Conservation (phyloP, 2,797 vertebrate species). For the Lophius americanus region DNA sequence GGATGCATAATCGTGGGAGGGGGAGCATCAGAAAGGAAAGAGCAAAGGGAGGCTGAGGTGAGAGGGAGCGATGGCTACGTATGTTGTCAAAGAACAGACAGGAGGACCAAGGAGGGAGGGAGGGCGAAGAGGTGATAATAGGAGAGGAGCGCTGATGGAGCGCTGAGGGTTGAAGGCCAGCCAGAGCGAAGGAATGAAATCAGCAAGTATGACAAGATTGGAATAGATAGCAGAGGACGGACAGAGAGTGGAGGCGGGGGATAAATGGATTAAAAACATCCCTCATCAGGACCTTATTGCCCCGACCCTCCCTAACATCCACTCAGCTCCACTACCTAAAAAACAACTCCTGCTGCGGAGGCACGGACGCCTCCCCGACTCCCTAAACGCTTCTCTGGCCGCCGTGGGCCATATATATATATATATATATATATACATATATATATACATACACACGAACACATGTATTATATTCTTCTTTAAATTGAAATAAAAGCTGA, state of each 20-base stretch:
- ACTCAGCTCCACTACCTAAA: constrained; percentile 8
- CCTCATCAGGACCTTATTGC: constrained; percentile 44
- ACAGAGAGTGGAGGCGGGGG: constrained; percentile 42
- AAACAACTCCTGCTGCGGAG: constrained; percentile 38
- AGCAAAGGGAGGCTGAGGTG: neutral
- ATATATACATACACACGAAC: too few species aligned
- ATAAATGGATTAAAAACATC: constrained; percentile 69
- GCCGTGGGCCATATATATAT: too few species aligned
- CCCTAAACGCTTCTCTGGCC: constrained; percentile 18
- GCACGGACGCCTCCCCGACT: constrained; percentile 37
- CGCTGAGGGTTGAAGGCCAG: constrained; percentile 31
- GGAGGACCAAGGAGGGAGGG: neutral
- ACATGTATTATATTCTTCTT: too few species aligned
- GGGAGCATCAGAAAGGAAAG: constrained; percentile 2
- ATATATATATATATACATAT: too few species aligned
- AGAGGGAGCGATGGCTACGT: neutral
- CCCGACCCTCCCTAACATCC: neutral
- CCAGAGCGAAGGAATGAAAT: constrained; percentile 58
- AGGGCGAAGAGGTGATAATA: constrained; percentile 12
- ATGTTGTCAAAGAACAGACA: constrained; percentile 15
- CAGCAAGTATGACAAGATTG: constrained; percentile 54
- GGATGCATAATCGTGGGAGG: constrained; percentile 43
- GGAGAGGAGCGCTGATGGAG: constrained; percentile 15
- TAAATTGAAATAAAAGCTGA: too few species aligned
- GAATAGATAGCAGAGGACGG: constrained; percentile 53